Conservation (phyloP, 2,113 vertebrate species). For the Embiotoca jacksoni region DNA sequence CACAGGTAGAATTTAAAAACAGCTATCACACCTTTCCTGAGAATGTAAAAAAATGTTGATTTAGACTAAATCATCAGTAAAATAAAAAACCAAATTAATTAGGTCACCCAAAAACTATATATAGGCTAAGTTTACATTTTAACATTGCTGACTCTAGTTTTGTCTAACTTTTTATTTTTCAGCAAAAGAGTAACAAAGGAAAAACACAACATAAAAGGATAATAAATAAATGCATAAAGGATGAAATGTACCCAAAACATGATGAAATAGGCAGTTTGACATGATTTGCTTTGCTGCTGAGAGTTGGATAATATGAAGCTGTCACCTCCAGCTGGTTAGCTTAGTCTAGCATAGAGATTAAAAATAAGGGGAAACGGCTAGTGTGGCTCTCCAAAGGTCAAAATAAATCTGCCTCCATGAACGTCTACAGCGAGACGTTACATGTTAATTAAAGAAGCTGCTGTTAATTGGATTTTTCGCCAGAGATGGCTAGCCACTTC, state of each 20-base stretch:
- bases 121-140: not conserved
- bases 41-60: constrained; percentile 46
- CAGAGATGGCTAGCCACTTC: not conserved
- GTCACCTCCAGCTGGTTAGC: not conserved
- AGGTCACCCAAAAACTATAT: constrained; percentile 29
- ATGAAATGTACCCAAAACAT: not conserved
- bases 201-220: fast-evolving
- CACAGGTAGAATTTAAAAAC: constrained; percentile 34
- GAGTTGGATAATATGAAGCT: not conserved
- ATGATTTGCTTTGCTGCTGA: not conserved
- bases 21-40: constrained; percentile 61
- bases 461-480: not conserved
- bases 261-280: not conserved
- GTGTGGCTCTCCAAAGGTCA: not conserved
- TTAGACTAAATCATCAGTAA: constrained; percentile 1
- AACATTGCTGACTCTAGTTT: not conserved
- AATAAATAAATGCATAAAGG: not conserved
- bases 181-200: not conserved
- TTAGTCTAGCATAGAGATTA: not conserved
- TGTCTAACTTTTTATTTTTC: not conserved
- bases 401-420: not conserved
- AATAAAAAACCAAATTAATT: not conserved
- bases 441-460: not conserved
- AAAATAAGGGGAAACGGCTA: not conserved
- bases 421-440: not conserved